Evolutionary conservation across 2,797 vertebrate species (phyloP), one percentile per base, ranked within the genome.

Genomic region (Parauchenoglanis ngamensis): DNA sequence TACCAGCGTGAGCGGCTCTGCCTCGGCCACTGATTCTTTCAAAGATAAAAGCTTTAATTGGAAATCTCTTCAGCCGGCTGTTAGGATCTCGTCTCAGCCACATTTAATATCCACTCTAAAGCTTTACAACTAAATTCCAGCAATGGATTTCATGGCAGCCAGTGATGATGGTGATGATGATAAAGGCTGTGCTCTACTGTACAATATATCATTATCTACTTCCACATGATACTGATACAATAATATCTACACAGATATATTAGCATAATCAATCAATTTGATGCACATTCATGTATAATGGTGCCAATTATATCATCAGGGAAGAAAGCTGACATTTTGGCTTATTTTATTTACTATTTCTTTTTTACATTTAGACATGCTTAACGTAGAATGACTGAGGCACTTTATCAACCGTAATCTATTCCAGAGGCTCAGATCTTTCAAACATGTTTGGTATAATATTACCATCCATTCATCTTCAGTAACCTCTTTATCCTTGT

Each of bases 1-100:
- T 85, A 85, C 73, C 35, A 57, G 52, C 44, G 44, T 17, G 44
- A 57, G 56, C 65, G 54, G 63, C 56, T 49, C 87, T 85, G 87
- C 83, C 87, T 70, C 5, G 65, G 83, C 81, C 77, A 81, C 83
- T 78, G 81, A 84, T 84, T 84, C 86, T 54, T 81, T 65, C 83
- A 75, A 85, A 81, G 87, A 81, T 72, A 88, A 81, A 88, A 81
- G 83, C 44, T 72, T 82, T 85, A 88, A 85, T 85, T 81, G 83
- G 83, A 85, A 63, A 82, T 88, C 77, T 49, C 73, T 85, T 85
- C 77, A 28, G 77, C 21, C 19, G 56, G 28, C 77, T 81, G 65
- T 73, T 88, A 76, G 83, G 76, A 73, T 73, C 46, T 65, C n/a
- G 2, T 65, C 44, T 61, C 77, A 7, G 35, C 46, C 82, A 25